Conservation (phyloP, 1,140 invertebrate genomes). For the Drosophila tropicalis region DNA sequence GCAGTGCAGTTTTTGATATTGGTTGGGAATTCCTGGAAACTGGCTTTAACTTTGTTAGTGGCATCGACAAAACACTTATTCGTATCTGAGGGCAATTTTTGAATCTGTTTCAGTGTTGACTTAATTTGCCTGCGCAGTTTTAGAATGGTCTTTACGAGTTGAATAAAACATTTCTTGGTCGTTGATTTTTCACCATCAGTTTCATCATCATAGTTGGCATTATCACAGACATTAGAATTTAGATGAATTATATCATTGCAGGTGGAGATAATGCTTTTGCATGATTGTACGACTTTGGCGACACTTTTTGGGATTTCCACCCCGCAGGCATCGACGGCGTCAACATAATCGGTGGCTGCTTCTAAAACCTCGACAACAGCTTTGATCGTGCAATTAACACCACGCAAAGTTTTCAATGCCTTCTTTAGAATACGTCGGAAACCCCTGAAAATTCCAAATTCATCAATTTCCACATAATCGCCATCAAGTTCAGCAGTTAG, state of each 20-base stretch:
- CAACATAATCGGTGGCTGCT: background rate
- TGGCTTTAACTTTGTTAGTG: background rate
- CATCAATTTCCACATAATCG: background rate
- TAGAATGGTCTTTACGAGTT: background rate
- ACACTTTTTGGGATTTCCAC: constrained; percentile 10
- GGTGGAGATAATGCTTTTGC: background rate
- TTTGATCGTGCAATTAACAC: background rate
- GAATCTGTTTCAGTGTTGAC: background rate
- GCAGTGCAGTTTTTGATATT: background rate
- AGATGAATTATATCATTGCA: constrained; percentile 6
- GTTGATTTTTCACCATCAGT: background rate
- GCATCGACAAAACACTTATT: background rate
- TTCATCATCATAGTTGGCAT: constrained; percentile 1
- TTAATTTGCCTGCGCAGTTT: background rate
- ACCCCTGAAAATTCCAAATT: background rate
- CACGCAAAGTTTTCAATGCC: constrained; percentile 2
- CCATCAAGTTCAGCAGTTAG: background rate
- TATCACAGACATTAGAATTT: background rate
- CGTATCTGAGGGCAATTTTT: background rate
- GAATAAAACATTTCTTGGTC: background rate
- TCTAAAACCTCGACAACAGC: background rate
- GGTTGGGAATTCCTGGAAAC: background rate
- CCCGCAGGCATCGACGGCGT: background rate
- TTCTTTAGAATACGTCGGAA: background rate
- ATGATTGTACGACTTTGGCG: constrained; percentile 7